Evolutionary conservation across 2,113 vertebrate genomes (phyloP).

Genomic region (Propithecus coquereli): DNA sequence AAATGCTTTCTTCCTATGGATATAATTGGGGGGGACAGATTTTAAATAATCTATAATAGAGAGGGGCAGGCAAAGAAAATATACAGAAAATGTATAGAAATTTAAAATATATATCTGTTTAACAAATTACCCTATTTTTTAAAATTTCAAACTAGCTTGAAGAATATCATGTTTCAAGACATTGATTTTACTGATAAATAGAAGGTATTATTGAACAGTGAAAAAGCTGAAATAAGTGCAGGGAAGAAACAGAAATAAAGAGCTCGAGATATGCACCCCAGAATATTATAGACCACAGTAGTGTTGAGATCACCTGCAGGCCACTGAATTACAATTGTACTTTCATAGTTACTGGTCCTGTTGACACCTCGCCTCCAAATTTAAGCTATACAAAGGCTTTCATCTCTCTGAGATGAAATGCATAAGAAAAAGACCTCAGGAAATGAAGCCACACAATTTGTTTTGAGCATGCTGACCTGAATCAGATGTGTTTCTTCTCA

Average conservation of each 20-base stretch:
- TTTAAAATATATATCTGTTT: background rate
- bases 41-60: background rate
- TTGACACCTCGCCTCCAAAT: background rate
- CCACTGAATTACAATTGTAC: background rate
- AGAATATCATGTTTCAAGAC: constrained; percentile 4
- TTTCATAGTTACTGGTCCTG: background rate
- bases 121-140: background rate
- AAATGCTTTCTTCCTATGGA: background rate
- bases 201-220: background rate
- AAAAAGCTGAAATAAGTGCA: background rate
- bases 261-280: background rate
- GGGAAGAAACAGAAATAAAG: background rate
- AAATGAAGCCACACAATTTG: background rate
- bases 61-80: background rate
- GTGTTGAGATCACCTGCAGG: background rate
- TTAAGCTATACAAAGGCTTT: background rate
- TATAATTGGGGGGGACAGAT: background rate
- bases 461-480: background rate
- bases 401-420: background rate
- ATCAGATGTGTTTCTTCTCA: background rate
- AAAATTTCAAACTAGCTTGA: background rate
- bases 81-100: background rate
- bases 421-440: background rate
- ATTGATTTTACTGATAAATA: background rate
- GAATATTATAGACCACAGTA: background rate